A percentile compares a stretch with the other conserved stretches of the same genome.
These are phyloP conservation scores for Orthosia cruda DNA, from an alignment of 2,888 invertebrate genomes.

Conservation along the genomic window DNA sequence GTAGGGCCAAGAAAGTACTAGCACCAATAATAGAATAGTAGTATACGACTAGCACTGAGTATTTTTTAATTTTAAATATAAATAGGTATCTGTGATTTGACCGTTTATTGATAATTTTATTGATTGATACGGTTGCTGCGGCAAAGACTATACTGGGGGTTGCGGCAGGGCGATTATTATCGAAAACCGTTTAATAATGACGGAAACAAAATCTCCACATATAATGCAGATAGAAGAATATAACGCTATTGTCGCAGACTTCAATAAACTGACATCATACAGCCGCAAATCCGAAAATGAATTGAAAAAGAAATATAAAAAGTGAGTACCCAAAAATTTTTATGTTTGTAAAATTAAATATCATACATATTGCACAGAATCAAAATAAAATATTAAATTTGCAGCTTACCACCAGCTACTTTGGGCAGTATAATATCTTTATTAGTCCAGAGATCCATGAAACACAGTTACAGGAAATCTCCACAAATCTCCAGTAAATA, in stretches of 20 bases:
- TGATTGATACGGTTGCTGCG: too few species aligned
- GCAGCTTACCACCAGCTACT: conserved; percentile 92
- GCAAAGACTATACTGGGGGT: too few species aligned
- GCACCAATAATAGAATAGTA: too few species aligned
- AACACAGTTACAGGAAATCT: conserved; percentile 92
- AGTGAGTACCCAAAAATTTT: conserved; percentile 83
- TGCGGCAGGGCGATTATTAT: not conserved
- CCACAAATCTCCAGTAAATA: conserved; percentile 91
- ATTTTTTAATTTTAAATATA: too few species aligned
- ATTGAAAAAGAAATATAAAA: conserved; percentile 91
- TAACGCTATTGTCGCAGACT: conserved; percentile 90
- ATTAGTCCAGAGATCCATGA: conserved; percentile 93
- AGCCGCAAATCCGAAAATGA: conserved; percentile 92
- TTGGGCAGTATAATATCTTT: conserved; percentile 94
- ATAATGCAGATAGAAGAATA: conserved; percentile 87
- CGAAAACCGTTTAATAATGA: conserved; percentile 24
- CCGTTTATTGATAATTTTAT: too few species aligned
- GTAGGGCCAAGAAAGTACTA: too few species aligned
- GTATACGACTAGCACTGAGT: too few species aligned
- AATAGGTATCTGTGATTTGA: too few species aligned
- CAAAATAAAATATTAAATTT: conserved; percentile 41
- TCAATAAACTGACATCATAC: conserved; percentile 91
- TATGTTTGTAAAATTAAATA: not conserved
- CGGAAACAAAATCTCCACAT: conserved; percentile 74
- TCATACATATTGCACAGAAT: not conserved